Percentiles rank a stretch among this genome's conserved stretches.
These are phyloP conservation scores for Rhadinocentrus ornatus DNA, from an alignment of 2,797 vertebrate species.

Conservation along the genomic window DNA sequence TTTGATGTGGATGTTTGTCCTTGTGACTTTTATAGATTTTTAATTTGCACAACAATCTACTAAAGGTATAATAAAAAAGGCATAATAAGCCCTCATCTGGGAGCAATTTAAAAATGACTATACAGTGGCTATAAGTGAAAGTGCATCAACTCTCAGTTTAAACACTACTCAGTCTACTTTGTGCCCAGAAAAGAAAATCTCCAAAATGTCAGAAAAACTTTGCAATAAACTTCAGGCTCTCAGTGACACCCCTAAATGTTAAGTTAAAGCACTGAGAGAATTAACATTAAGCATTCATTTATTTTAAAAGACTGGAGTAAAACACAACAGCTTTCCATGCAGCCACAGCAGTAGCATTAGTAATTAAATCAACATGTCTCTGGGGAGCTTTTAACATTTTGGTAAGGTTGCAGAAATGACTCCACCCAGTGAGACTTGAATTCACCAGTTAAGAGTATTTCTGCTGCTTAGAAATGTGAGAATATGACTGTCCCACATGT, in stretches of 20 bases:
- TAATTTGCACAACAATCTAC: too few relatives aligned
- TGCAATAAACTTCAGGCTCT: neutral
- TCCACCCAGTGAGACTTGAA: neutral
- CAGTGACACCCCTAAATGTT: neutral
- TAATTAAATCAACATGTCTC: slow-evolving; percentile 8
- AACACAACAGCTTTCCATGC: neutral
- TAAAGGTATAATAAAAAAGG: too few relatives aligned
- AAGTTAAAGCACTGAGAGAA: neutral
- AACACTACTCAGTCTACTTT: neutral
- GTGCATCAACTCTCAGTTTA: too few relatives aligned
- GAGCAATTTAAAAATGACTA: too few relatives aligned
- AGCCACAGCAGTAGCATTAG: too few relatives aligned
- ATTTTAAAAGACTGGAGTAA: neutral
- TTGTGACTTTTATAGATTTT: too few relatives aligned
- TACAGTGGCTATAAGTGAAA: too few relatives aligned
- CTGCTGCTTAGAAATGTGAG: slow-evolving; percentile 2
- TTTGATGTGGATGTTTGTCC: too few relatives aligned
- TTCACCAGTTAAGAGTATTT: neutral
- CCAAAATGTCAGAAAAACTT: neutral
- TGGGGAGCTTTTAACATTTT: neutral
- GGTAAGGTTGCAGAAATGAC: neutral
- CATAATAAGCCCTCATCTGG: too few relatives aligned
- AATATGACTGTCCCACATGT: neutral
- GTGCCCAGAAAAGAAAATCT: neutral
- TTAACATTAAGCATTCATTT: neutral